Conservation (phyloP, 2,113 vertebrate genomes). For the Emydura subglobosa region DNA sequence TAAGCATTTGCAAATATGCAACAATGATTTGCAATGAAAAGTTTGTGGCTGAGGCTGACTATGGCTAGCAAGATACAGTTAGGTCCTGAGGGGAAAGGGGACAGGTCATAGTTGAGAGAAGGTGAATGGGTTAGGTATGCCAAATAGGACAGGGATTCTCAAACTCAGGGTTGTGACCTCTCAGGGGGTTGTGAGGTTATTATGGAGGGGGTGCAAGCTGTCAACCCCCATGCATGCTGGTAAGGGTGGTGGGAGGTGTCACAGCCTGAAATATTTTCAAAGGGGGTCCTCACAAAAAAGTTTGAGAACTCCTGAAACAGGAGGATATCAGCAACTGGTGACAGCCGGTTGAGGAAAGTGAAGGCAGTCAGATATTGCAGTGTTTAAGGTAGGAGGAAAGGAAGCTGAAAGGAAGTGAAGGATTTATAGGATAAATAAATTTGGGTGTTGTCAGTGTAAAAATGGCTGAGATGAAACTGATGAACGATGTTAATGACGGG, state of each 20-base stretch:
- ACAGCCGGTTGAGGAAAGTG: not conserved
- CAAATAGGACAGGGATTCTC: not conserved
- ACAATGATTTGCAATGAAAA: fast-evolving
- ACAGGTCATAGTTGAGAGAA: fast-evolving
- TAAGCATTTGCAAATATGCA: fast-evolving
- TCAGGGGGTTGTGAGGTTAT: no score
- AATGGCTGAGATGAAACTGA: not conserved
- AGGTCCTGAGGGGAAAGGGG: not conserved
- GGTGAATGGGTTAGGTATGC: not conserved
- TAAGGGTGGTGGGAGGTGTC: no score
- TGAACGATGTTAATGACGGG: not conserved
- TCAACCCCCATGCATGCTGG: no score
- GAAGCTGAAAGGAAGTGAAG: not conserved
- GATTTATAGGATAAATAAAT: not conserved
- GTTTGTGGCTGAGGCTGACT: fast-evolving
- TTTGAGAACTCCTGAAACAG: not conserved
- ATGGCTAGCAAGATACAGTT: not conserved
- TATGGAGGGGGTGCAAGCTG: no score
- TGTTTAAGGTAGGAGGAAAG: fast-evolving
- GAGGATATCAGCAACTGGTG: not conserved
- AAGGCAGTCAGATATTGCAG: not conserved
- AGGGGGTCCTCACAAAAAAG: no score
- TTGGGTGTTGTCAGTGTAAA: not conserved
- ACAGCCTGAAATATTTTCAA: no score
- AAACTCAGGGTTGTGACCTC: no score